These are phyloP conservation scores for Pollenia griseotomentosa DNA, from an alignment of 2,888 invertebrate genomes.

Conservation along the genomic window DNA sequence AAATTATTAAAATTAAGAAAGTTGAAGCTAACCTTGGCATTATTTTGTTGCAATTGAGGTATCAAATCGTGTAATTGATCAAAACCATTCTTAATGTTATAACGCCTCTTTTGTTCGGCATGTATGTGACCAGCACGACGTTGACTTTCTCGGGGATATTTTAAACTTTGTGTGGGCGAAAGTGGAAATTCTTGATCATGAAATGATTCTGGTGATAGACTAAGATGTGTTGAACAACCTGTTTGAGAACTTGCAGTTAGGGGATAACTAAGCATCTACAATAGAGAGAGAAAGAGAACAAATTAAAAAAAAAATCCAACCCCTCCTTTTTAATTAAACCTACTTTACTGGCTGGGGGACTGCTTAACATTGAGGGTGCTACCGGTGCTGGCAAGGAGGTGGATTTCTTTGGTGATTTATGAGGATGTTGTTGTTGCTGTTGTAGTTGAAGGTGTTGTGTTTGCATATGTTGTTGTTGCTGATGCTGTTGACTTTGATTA, in stretches of 20 bases:
- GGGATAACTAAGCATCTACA: slow-evolving; percentile 80
- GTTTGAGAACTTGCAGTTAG: slow-evolving; percentile 75
- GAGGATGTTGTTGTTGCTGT: slow-evolving; percentile 84
- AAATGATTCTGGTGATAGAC: slow-evolving; percentile 83
- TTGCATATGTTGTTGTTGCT: slow-evolving; percentile 73
- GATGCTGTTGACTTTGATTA: slow-evolving; percentile 73
- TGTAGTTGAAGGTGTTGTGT: slow-evolving; percentile 74
- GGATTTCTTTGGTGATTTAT: slow-evolving; percentile 83
- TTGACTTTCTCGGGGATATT: slow-evolving; percentile 87
- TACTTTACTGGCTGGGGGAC: slow-evolving; percentile 80
- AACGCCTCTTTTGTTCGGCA: slow-evolving; percentile 97
- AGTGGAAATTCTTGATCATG: slow-evolving; percentile 85
- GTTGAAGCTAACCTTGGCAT: slow-evolving; percentile 84
- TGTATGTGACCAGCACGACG: slow-evolving; percentile 95
- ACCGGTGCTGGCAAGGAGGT: slow-evolving; percentile 81
- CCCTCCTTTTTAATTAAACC: background rate
- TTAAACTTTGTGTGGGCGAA: slow-evolving; percentile 85
- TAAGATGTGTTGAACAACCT: slow-evolving; percentile 76
- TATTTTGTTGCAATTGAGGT: slow-evolving; percentile 95
- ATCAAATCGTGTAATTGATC: slow-evolving; percentile 96
- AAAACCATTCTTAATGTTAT: slow-evolving; percentile 98
- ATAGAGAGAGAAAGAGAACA: background rate
- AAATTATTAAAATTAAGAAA: background rate
- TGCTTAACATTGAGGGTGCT: slow-evolving; percentile 78
- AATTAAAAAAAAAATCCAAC: background rate